phyloP scores from a whole-genome alignment of 2,797 vertebrate species.

The Triplophysa yarkandensis region DNA sequence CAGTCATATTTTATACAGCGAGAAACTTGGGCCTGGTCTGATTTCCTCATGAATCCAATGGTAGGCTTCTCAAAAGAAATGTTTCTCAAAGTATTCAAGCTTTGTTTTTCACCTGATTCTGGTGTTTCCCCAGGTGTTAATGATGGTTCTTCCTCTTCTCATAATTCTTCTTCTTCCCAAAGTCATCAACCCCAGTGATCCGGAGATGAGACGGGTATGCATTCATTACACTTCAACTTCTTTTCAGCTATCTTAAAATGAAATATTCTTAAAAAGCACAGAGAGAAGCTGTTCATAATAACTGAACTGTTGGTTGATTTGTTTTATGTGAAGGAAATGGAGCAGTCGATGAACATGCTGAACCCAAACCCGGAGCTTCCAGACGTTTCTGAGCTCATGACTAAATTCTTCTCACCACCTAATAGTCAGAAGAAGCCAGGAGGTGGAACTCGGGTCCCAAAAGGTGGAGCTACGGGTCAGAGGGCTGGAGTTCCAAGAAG shows the following conservation, averaged over 20 bases:
- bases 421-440: slow-evolving; percentile 82
- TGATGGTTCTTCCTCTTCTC: slow-evolving; percentile 86
- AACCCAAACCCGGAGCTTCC: slow-evolving; percentile 86
- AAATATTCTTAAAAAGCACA: too few relatives aligned
- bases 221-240: not conserved
- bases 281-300: too few relatives aligned
- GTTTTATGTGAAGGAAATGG: slow-evolving; percentile 79
- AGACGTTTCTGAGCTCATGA: slow-evolving; percentile 89
- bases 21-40: slow-evolving; percentile 97
- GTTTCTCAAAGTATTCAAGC: too few relatives aligned
- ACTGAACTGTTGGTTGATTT: not conserved
- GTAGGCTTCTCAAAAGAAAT: slow-evolving; percentile 67
- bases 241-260: not conserved
- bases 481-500: slow-evolving; percentile 68
- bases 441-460: slow-evolving; percentile 77
- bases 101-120: not conserved
- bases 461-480: slow-evolving; percentile 64
- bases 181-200: slow-evolving; percentile 86
- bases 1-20: slow-evolving; percentile 93
- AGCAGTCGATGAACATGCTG: slow-evolving; percentile 88
- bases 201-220: slow-evolving; percentile 85
- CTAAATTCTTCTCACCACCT: slow-evolving; percentile 85
- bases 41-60: slow-evolving; percentile 99
- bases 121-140: slow-evolving; percentile 75
- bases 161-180: slow-evolving; percentile 86